Evolutionary conservation across 2,888 invertebrate species (phyloP).

Genomic region (Pecten maximus): DNA sequence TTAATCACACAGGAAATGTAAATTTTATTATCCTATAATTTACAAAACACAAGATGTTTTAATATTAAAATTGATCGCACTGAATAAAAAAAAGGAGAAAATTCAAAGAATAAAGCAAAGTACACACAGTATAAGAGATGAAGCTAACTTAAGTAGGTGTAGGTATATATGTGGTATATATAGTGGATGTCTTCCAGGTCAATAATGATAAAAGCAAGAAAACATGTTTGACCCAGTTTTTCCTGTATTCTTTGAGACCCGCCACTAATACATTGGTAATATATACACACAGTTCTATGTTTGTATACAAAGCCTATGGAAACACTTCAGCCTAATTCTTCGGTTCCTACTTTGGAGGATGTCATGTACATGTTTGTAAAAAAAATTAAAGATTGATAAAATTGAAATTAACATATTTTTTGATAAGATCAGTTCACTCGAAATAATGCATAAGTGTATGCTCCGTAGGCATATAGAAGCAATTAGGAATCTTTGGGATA

Average conservation of each 20-base stretch:
- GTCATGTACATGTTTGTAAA: no score
- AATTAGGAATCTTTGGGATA: no score
- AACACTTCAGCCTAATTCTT: background rate
- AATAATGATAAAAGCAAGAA: background rate
- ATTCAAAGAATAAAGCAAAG: background rate
- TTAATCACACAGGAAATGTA: background rate
- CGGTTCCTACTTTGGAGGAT: no score
- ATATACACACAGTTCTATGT: background rate
- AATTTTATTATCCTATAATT: background rate
- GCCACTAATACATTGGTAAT: background rate
- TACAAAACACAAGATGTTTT: background rate
- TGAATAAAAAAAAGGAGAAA: background rate
- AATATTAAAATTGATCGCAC: background rate
- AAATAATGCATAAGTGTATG: no score
- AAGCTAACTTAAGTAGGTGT: background rate
- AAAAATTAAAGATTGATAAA: no score
- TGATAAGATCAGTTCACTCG: no score
- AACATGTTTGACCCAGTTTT: slow-evolving; percentile 4
- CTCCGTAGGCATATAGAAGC: no score
- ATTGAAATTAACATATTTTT: no score
- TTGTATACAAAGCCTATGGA: background rate
- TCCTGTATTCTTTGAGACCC: background rate
- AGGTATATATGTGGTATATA: background rate
- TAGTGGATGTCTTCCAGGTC: background rate
- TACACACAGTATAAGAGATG: background rate